Base-by-base conservation (phyloP, 2,888 invertebrate species). In the Caenorhabditis sp. region DNA sequence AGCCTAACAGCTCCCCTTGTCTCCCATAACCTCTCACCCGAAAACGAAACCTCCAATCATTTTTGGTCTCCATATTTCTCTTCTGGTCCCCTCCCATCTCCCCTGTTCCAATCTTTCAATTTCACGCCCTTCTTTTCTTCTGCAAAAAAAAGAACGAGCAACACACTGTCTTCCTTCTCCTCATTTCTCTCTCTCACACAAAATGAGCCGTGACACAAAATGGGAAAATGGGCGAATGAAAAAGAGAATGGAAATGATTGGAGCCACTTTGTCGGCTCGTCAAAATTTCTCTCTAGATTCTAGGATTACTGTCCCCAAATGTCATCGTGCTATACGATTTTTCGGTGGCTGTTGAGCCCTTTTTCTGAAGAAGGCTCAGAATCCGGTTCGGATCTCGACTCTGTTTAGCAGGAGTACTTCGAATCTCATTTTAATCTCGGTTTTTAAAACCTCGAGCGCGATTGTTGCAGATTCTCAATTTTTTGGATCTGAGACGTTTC, bases 11-110 rank as follows among this genome's bases (percentile, higher is more conserved):
- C 51, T 59, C 59, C 38, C 38, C 41, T 10, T 26, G 14, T 24
- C 8, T 26, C 14, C 19, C 22, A n/a, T n/a, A n/a, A n/a, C n/a
- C n/a, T n/a, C n/a, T n/a, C 7, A 16, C 19, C 49, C 22, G 24
- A 41, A 63, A 63, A 61, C 61, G 38, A 26, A 63, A 63, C 58
- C 24, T 47, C 63, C 63, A 63, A 63, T 63, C 63, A 63, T 63
- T 63, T 63, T 63, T 44, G 16, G 3, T 16, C 12, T 16, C 26
- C 22, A 24, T 26, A 44, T 41, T 44, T 63, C 41, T 44, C 44
- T n/a, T 63, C 28, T 44, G 35, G 35, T 59, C 22, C 26, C 54
- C 54, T 7, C 31, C 31, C 31, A 31, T 31, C 7, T 31, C 31
- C 31, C 7, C 63, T 44, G 63, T 63, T 63, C 63, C 44, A 63